A percentile compares a stretch with the other conserved stretches of the same genome.
Evolutionary conservation across 2,113 vertebrate genomes (phyloP).

Genomic region (Triplophysa tibetana): DNA sequence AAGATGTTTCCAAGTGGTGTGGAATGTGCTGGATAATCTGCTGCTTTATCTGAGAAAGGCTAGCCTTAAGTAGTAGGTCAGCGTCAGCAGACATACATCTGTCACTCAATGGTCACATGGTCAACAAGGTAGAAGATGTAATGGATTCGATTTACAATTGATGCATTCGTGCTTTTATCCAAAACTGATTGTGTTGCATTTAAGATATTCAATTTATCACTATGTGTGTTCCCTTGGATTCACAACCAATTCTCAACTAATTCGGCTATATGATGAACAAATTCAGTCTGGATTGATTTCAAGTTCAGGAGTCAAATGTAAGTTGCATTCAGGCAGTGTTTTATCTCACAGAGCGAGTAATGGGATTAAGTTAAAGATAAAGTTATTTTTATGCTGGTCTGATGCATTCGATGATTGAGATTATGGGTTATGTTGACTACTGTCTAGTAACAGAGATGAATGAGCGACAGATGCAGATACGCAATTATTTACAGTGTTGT

Average conservation of each 20-base stretch:
- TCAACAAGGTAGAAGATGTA: neutral
- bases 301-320: neutral
- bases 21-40: conserved; percentile 22
- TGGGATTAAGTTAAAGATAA: conserved; percentile 25
- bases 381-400: conserved; percentile 6
- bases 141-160: too few relatives aligned
- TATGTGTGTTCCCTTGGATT: too few relatives aligned
- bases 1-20: conserved; percentile 32
- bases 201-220: too few relatives aligned
- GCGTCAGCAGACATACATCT: neutral
- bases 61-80: neutral
- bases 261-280: too few relatives aligned
- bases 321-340: neutral
- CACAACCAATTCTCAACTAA: too few relatives aligned
- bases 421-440: conserved; percentile 12
- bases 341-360: conserved; percentile 8
- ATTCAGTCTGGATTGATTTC: neutral
- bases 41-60: neutral
- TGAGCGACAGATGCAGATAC: neutral
- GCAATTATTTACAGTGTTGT: neutral
- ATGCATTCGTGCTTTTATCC: too few relatives aligned
- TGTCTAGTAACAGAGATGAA: conserved; percentile 11
- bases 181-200: too few relatives aligned
- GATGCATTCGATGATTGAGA: conserved; percentile 19
- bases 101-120: conserved; percentile 12